Evolutionary conservation across 2,888 invertebrate genomes (phyloP), one percentile per base, ranked within the genome.

Genomic region (Gnatocerus cornutus): DNA sequence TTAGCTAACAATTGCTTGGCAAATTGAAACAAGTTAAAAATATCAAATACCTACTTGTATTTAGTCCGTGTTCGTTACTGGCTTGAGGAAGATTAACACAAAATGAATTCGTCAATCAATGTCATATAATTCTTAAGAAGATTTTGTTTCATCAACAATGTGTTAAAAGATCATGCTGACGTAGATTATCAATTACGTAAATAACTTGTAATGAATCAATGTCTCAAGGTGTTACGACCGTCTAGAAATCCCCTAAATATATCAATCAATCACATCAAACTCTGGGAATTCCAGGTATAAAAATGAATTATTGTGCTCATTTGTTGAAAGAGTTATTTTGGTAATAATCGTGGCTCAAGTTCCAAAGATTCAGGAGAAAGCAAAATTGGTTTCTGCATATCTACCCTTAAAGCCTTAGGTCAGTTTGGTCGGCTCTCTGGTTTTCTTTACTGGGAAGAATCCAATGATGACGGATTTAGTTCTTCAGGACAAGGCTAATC

Each of bases 261-360:
- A 53, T 12, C 53, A 63, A 63, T 63, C 63, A 53, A 63, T 63
- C 63, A 63, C n/a, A 63, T 48, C 7, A 27, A 16, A 58, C 8
- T 12, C 46, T 30, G 33, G 6, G 45, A 45, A 45, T 45, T 45
- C 29, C 48, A 27, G 33, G 39, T 46, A 33, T 16, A 39, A 41
- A 41, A 56, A 39, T 21, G 33, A 56, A 10, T 56, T 13, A 33
- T n/a, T 9, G 33, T 33, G n/a, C 7, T 9, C 41, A 3, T 41
- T 41, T n/a, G 16, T 46, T 46, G 8, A 46, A 43, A 43, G 3
- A 21, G 13, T 7, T 16, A 12, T 41, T 41, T 21, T 45, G 45
- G 16, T 5, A 16, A 53, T 33, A 33, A 33, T 14, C 12, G 6
- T 39, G 55, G 39, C 41, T 56, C 8, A 56, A 56, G 39, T 39